Conservation (phyloP, 2,797 vertebrate species). For the Oophaga sylvatica region DNA sequence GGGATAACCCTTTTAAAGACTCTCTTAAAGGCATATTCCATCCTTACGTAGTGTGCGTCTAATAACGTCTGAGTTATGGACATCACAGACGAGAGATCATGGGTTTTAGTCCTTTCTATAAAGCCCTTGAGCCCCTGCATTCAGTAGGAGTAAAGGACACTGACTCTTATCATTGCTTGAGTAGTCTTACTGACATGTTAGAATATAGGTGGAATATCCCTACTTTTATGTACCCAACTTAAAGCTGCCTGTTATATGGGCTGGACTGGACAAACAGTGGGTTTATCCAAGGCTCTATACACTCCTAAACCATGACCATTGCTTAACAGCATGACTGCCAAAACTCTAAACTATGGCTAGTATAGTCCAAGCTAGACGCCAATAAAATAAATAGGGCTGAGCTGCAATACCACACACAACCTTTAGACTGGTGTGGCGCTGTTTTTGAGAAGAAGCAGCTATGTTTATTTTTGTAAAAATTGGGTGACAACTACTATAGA, state of each 20-base stretch:
- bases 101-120: too few species aligned
- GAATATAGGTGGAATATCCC: too few species aligned
- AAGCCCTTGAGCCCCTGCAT: too few species aligned
- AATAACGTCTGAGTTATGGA: too few species aligned
- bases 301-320: background rate
- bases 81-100: too few species aligned
- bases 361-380: background rate
- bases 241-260: background rate
- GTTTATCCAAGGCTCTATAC: background rate
- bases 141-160: too few species aligned
- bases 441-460: background rate
- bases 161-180: too few species aligned
- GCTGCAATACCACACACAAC: background rate
- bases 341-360: background rate
- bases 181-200: too few species aligned
- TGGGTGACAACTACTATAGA: background rate
- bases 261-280: background rate
- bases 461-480: background rate
- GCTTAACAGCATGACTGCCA: background rate
- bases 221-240: background rate
- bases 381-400: background rate
- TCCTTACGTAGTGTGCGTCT: too few species aligned
- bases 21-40: too few species aligned
- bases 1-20: too few species aligned
- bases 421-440: background rate